A percentile compares a stretch with the other conserved stretches of the same genome.
phyloP scores from a whole-genome alignment of 2,797 vertebrate species.

The Sternarchorhynchus goeldii region DNA sequence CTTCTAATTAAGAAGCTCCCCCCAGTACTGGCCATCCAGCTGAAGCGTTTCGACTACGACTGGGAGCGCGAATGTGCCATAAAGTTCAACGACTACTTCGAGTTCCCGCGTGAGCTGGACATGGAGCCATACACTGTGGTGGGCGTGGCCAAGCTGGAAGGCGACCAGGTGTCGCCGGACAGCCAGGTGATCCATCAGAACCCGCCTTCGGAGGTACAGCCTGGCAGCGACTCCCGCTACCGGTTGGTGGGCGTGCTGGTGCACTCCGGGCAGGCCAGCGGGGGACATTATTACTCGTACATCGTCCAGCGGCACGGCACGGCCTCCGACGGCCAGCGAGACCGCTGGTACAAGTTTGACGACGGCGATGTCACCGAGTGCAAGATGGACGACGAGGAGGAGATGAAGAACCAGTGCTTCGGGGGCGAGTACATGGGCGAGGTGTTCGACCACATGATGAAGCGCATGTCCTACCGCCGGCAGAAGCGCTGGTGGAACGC shows the following conservation, averaged over 20 bases:
- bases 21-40: slow-evolving; percentile 95
- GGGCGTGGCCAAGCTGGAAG: slow-evolving; percentile 94
- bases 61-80: slow-evolving; percentile 99
- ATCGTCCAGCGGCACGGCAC: slow-evolving; percentile 91
- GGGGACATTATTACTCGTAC: slow-evolving; percentile 97
- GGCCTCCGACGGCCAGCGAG: slow-evolving; percentile 87
- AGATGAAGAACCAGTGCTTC: slow-evolving; percentile 99
- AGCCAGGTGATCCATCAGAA: slow-evolving; percentile 94
- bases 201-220: slow-evolving; percentile 85
- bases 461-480: slow-evolving; percentile 96
- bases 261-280: slow-evolving; percentile 97
- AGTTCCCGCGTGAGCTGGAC: slow-evolving; percentile 97
- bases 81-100: slow-evolving; percentile 99
- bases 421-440: slow-evolving; percentile 99
- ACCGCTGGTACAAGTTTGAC: slow-evolving; percentile 99
- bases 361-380: slow-evolving; percentile 99
- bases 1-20: slow-evolving; percentile 97
- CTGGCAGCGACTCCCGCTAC: slow-evolving; percentile 88
- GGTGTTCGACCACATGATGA: slow-evolving; percentile 99
- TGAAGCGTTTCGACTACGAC: slow-evolving; percentile 98
- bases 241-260: slow-evolving; percentile 95
- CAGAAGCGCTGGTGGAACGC: slow-evolving; percentile 99
- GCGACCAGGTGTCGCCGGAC: slow-evolving; percentile 92
- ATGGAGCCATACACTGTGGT: slow-evolving; percentile 99
- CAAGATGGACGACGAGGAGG: slow-evolving; percentile 99